phyloP scores from a whole-genome alignment of 2,888 invertebrate species.

The Drosophila merina region DNA sequence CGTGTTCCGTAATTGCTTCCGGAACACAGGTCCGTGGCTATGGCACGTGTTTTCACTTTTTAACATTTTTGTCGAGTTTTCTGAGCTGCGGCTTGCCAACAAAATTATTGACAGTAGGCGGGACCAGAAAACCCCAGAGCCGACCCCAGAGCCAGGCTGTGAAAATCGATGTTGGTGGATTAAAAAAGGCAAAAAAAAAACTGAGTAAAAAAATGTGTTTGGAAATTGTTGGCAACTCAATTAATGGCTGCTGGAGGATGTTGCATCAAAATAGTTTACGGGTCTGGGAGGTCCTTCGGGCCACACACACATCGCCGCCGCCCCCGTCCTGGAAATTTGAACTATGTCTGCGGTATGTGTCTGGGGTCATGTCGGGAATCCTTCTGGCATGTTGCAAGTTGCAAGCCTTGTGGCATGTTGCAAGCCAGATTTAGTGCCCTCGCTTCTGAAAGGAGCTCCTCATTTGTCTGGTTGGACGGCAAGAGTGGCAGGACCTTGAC shows the following conservation, averaged over 20 bases:
- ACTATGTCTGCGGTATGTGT: constrained; percentile 45
- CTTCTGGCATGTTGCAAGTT: constrained; percentile 44
- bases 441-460: not conserved
- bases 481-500: not conserved
- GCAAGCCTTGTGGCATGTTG: not conserved
- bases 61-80: constrained; percentile 20
- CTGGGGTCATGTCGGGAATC: constrained; percentile 59
- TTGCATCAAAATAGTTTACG: constrained; percentile 25
- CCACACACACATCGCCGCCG: not conserved
- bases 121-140: constrained; percentile 7
- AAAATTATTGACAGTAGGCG: constrained; percentile 64
- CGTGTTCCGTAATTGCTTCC: constrained; percentile 67
- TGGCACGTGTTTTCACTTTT: constrained; percentile 29
- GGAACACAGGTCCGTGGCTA: constrained; percentile 40
- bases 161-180: not conserved
- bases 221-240: constrained; percentile 9
- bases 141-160: constrained; percentile 4
- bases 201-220: not conserved
- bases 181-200: not conserved
- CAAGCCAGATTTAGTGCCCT: constrained; percentile 2
- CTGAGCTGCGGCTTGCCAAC: constrained; percentile 42
- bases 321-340: constrained; percentile 18
- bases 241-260: constrained; percentile 13
- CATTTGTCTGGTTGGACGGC: constrained; percentile 1
- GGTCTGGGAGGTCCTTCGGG: constrained; percentile 10